Evolutionary conservation across 35 echinoderm and acorn worm genomes (phyloP).

Genomic region (Ophiothrix spiculata): DNA sequence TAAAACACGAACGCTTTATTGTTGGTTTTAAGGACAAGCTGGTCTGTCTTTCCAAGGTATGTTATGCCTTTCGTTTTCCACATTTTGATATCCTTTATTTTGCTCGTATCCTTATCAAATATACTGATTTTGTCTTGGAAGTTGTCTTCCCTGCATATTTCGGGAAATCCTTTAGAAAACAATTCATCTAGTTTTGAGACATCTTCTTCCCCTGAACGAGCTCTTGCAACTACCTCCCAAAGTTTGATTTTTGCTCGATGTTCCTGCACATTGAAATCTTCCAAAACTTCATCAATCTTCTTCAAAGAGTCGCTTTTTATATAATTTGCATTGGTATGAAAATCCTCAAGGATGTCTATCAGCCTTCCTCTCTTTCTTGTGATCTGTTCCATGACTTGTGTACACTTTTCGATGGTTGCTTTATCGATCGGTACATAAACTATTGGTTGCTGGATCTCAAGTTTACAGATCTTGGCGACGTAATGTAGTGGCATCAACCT

Average conservation of each 20-base stretch:
- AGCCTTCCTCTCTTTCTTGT: not conserved
- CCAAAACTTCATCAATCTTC: not conserved
- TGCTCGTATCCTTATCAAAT: not conserved
- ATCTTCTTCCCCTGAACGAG: not conserved
- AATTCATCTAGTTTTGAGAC: not conserved
- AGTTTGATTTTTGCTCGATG: not conserved
- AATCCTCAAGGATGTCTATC: not conserved
- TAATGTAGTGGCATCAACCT: not conserved
- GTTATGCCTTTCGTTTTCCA: not conserved
- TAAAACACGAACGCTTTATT: no score
- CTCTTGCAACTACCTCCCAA: not conserved
- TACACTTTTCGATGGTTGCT: not conserved
- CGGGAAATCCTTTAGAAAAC: no score
- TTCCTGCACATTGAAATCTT: not conserved
- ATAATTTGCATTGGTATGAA: not conserved
- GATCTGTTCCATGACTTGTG: not conserved
- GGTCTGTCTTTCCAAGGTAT: not conserved
- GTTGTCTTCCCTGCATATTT: not conserved
- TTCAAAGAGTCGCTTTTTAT: not conserved
- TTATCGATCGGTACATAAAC: not conserved
- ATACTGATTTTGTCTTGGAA: not conserved
- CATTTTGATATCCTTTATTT: no score
- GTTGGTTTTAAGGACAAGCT: no score
- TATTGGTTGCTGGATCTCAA: not conserved
- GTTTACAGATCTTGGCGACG: not conserved